These are phyloP conservation scores for Trilocha varians DNA, from an alignment of 2,888 invertebrate genomes.

Conservation along the genomic window DNA sequence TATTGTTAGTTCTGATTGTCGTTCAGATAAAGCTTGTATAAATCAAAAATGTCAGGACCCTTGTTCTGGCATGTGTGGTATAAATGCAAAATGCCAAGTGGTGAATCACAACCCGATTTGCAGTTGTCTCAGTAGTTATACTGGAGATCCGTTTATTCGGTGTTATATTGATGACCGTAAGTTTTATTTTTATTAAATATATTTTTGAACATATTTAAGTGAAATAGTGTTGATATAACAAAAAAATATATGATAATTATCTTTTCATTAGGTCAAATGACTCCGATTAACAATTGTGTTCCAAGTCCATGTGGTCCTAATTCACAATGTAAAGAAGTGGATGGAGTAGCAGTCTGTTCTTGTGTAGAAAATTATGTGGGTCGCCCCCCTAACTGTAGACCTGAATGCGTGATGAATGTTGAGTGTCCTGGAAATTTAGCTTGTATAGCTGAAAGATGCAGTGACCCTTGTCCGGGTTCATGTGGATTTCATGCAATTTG, in stretches of 20 bases:
- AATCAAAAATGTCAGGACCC: conserved; percentile 85
- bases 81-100: conserved; percentile 84
- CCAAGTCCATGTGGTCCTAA: conserved; percentile 86
- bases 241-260: conserved; percentile 2
- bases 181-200: conserved; percentile 28
- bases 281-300: conserved; percentile 74
- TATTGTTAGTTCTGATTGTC: conserved; percentile 84
- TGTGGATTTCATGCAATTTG: conserved; percentile 83
- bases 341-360: conserved; percentile 81
- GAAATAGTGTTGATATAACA: too few species aligned
- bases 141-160: conserved; percentile 84
- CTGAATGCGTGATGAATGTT: conserved; percentile 81
- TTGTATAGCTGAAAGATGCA: conserved; percentile 81
- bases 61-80: conserved; percentile 83
- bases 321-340: conserved; percentile 79
- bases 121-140: conserved; percentile 78
- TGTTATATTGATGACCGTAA: conserved; percentile 78
- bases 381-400: conserved; percentile 84
- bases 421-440: conserved; percentile 82
- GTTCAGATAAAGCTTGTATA: conserved; percentile 82
- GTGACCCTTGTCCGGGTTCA: conserved; percentile 82
- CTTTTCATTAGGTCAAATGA: conserved; percentile 51
- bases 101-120: conserved; percentile 87
- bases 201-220: too few species aligned
- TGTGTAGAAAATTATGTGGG: conserved; percentile 83